Percentiles rank a stretch among this genome's conserved stretches.
Conservation (phyloP, 92 coral and sea anemone genomes). For the Porites evermanni region DNA sequence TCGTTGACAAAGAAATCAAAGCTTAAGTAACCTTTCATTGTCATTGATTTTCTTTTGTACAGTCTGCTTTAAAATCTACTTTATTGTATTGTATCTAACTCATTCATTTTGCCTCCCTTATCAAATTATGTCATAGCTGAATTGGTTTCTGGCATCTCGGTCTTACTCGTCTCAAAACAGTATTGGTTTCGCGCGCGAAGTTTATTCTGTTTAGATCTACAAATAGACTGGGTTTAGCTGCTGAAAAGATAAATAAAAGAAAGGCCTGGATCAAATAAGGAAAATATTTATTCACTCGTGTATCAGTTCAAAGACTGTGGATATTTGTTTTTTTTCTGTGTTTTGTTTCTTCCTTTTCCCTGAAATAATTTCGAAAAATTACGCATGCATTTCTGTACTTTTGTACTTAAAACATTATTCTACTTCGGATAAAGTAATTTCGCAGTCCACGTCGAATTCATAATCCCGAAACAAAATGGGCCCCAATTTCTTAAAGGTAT, state of each 20-base stretch:
- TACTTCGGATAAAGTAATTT: neutral
- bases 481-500: too few relatives aligned
- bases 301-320: constrained; percentile 9
- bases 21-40: constrained; percentile 9
- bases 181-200: constrained; percentile 1
- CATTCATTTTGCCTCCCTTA: neutral
- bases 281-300: constrained; percentile 27
- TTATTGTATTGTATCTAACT: neutral
- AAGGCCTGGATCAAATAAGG: constrained; percentile 30
- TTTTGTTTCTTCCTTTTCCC: neutral
- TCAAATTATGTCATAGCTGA: too few relatives aligned
- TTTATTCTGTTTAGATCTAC: constrained; percentile 42
- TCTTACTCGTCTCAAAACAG: neutral
- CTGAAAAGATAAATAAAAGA: constrained; percentile 12
- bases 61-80: neutral
- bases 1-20: constrained; percentile 20
- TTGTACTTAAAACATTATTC: neutral
- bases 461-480: too few relatives aligned
- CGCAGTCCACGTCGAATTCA: neutral
- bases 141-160: too few relatives aligned
- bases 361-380: neutral
- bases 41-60: neutral
- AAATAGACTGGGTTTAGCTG: constrained; percentile 38
- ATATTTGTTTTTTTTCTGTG: neutral
- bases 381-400: neutral